Evolutionary conservation across 2,113 vertebrate species (phyloP), one percentile per base, ranked within the genome.

Genomic region (Phycodurus eques): DNA sequence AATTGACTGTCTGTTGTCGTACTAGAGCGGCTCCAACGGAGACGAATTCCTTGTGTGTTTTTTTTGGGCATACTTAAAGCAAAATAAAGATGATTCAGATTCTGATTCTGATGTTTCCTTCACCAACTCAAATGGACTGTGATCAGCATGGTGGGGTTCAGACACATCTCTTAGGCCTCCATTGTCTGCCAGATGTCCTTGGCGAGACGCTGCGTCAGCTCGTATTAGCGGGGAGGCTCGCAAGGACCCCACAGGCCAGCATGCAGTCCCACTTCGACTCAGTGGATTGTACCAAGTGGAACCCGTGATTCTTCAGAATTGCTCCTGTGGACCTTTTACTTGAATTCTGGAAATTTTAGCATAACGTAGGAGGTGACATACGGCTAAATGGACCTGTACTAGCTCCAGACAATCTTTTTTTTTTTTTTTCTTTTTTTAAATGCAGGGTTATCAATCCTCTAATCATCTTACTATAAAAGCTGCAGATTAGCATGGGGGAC

Each of bases 391-490:
- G 70, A 69, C 33, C 66, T 15, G 75, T 64, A 70, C 49, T 73
- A 67, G 69, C 75, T 77, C 57, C 42, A 53, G 70, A 75, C 49
- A 75, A 56, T 56, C 1, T 14, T 14, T 47, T 47, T 47, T 47
- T 14, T n/a, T 54, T 5, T 54, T 19, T 56, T 11, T 76, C 77
- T 46, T 33, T 35, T 33, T 33, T 60, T 31, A 31, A 81, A 87
- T 76, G 66, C 63, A 72, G 67, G 80, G 62, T 77, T 78, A 85
- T 86, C 79, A 81, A 74, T 83, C 64, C 82, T 78, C 43, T 90
- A 89, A 91, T 89, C 85, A 88, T 76, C 85, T 90, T 90, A 91
- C 79, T 65, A 81, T 76, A 82, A 89, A 89, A 89, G 71, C 87
- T 78, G 62, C 75, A 85, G 88, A 90, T 91, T 90, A 92, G 70